phyloP scores from a whole-genome alignment of 2,888 invertebrate species.

The Stenchaetothrips biformis region DNA sequence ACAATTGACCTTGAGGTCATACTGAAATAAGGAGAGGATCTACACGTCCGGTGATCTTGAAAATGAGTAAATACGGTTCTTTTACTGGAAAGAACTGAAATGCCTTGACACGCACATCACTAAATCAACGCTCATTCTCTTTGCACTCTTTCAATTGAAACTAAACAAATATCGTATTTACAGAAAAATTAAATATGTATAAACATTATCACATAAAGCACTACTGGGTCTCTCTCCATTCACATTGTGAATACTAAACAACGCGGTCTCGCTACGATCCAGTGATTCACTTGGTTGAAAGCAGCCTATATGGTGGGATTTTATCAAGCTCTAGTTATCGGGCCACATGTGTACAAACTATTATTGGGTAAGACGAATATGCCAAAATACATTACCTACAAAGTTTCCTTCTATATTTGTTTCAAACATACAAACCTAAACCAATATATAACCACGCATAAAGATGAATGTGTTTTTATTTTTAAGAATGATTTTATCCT shows the following conservation, averaged over 20 bases:
- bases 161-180: conserved; percentile 2
- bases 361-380: background rate
- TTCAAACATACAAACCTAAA: background rate
- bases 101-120: background rate
- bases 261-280: conserved; percentile 18
- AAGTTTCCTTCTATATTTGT: conserved; percentile 5
- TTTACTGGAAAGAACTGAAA: background rate
- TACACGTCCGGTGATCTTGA: background rate
- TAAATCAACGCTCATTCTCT: background rate
- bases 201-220: conserved; percentile 20
- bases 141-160: conserved; percentile 13
- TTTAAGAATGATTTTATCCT: conserved; percentile 6
- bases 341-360: conserved; percentile 10
- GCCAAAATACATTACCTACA: conserved; percentile 11
- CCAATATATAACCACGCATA: conserved; percentile 12
- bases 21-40: too few relatives aligned
- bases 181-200: conserved; percentile 17
- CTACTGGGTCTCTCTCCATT: conserved; percentile 17
- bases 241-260: conserved; percentile 20
- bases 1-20: too few relatives aligned
- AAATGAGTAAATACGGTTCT: conserved; percentile 19
- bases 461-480: background rate
- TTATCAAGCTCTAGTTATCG: conserved; percentile 11
- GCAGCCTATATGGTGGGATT: conserved; percentile 18
- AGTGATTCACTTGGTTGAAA: conserved; percentile 16